Evolutionary conservation across 2,888 invertebrate genomes (phyloP), one percentile per base, ranked within the genome.

Genomic region (Pemphredon lugubris): DNA sequence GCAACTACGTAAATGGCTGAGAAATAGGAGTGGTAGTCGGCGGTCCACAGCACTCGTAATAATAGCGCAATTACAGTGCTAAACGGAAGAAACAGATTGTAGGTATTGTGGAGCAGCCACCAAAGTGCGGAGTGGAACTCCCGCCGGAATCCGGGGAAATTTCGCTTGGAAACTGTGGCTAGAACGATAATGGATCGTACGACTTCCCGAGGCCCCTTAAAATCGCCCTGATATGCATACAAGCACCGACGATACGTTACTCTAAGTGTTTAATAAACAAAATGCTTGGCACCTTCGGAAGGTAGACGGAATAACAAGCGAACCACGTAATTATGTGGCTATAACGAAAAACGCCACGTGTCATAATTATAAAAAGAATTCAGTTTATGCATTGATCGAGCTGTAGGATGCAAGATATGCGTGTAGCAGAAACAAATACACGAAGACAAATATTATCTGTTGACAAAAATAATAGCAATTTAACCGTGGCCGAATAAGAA

Each of bases 11-110:
- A 76, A 76, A 72, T 74, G 72, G 55, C 63, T 64, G 5, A 23
- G 63, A 70, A 78, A 69, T 70, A 68, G 57, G 20, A 47, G 54
- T 50, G n/a, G 55, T 11, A 39, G 14, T n/a, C 21, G 37, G 48
- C 45, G 47, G 55, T 50, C 57, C 54, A 18, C 26, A 40, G 51
- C 63, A 54, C 53, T 72, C 42, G 72, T 72, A 69, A 81, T 82
- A 83, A 83, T 75, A 66, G 77, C 75, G 68, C 79, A 77, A 83
- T 83, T 81, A 82, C 70, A 42, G 60, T 59, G 63, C 65, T 73
- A 71, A 77, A 75, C 60, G 77, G 77, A 77, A 80, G 83, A 80
- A 82, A 78, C 74, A 74, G 78, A 77, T 77, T 82, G 68, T 69
- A 74, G 77, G 68, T 76, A 79, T 76, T 73, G 70, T 58, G 45